These are phyloP conservation scores for Varanus salvator DNA, from an alignment of 2,113 vertebrate genomes.

Conservation along the genomic window DNA sequence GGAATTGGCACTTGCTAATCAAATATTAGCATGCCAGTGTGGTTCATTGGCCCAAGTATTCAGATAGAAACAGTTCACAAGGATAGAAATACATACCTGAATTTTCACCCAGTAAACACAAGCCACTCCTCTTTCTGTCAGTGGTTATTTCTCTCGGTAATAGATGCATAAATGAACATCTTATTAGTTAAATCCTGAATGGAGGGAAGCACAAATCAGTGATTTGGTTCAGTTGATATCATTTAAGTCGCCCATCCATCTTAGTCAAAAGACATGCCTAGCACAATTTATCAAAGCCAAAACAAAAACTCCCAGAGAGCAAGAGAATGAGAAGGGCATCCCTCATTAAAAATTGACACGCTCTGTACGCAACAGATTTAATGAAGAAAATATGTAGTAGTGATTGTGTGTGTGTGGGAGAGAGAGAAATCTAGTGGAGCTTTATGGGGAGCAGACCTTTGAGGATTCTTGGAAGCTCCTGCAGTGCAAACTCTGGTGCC, in stretches of 20 bases:
- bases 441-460: too few relatives aligned
- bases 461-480: too few relatives aligned
- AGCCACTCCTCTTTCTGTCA: conserved; percentile 34
- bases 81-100: conserved; percentile 45
- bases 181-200: conserved; percentile 77
- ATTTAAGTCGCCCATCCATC: conserved; percentile 73
- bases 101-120: neutral
- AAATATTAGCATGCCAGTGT: neutral
- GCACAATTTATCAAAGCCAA: conserved; percentile 73
- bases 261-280: conserved; percentile 70
- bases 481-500: too few relatives aligned
- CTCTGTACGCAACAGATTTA: neutral
- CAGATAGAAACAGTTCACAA: conserved; percentile 9
- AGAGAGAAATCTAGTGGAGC: too few relatives aligned
- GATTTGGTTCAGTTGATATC: conserved; percentile 48
- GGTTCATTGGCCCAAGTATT: conserved; percentile 41
- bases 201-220: conserved; percentile 70
- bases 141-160: conserved; percentile 74
- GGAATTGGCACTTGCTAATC: neutral
- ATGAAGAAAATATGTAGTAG: neutral
- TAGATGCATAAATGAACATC: conserved; percentile 76
- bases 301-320: conserved; percentile 46
- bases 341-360: neutral
- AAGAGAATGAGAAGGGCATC: neutral
- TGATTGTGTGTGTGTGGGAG: neutral